Conservation (phyloP, 1,140 invertebrate genomes). For the Brachionus angularis region DNA sequence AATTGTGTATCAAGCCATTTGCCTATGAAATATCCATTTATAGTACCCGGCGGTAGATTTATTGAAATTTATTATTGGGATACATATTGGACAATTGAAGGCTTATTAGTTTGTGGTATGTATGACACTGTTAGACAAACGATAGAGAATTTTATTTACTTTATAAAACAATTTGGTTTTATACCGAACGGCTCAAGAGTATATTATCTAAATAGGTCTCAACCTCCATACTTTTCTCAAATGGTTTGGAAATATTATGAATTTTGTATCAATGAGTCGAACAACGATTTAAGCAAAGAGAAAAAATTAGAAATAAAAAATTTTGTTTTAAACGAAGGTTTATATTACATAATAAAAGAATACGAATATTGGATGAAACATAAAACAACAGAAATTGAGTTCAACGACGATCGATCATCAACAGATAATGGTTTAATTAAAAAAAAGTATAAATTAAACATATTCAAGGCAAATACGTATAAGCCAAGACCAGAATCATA, state of each 20-base stretch:
- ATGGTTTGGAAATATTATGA: slow-evolving; percentile 66
- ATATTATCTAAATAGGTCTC: slow-evolving; percentile 76
- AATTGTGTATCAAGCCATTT: slow-evolving; percentile 9
- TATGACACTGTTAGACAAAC: slow-evolving; percentile 71
- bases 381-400: background rate
- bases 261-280: background rate
- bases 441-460: background rate
- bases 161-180: slow-evolving; percentile 62
- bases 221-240: slow-evolving; percentile 75
- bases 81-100: slow-evolving; percentile 84
- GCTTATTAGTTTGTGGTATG: slow-evolving; percentile 78
- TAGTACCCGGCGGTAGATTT: slow-evolving; percentile 86
- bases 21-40: slow-evolving; percentile 50
- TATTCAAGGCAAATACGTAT: background rate
- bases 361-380: slow-evolving; percentile 43
- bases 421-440: too few species aligned
- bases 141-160: slow-evolving; percentile 52
- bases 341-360: slow-evolving; percentile 3
- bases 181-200: slow-evolving; percentile 84
- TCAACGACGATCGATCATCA: background rate
- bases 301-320: background rate
- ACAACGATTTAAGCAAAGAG: background rate
- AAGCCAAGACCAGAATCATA: slow-evolving; percentile 75
- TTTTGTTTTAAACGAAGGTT: background rate
- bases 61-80: slow-evolving; percentile 86